Conservation (phyloP, 2,113 vertebrate species). For the Oceanites oceanicus region DNA sequence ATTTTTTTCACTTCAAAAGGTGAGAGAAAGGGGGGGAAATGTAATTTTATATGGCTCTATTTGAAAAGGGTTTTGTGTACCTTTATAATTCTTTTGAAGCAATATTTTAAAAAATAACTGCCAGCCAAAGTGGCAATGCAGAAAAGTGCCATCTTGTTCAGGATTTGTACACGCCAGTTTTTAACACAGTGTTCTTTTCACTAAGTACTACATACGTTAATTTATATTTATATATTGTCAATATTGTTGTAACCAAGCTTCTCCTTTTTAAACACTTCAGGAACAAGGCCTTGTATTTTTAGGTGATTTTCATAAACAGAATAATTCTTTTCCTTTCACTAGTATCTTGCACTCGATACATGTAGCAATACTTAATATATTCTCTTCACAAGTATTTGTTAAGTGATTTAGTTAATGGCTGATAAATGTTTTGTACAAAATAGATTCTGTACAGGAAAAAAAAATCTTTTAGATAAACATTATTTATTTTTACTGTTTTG, state of each 20-base stretch:
- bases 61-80: constrained; percentile 38
- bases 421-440: constrained; percentile 94
- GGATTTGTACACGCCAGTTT: constrained; percentile 65
- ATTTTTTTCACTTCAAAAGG: not conserved
- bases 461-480: constrained; percentile 88
- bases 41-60: constrained; percentile 18
- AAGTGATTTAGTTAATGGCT: constrained; percentile 83
- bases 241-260: constrained; percentile 70
- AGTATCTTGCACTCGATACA: constrained; percentile 87
- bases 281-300: constrained; percentile 82
- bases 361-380: constrained; percentile 86
- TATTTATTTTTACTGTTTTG: constrained; percentile 97
- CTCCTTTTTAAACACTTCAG: constrained; percentile 67
- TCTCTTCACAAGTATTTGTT: constrained; percentile 85
- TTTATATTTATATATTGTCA: constrained; percentile 71
- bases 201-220: constrained; percentile 58
- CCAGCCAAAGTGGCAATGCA: constrained; percentile 57
- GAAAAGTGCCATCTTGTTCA: constrained; percentile 48
- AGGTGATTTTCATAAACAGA: constrained; percentile 77
- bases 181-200: constrained; percentile 69
- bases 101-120: constrained; percentile 69
- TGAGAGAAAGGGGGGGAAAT: not conserved
- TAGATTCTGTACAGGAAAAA: constrained; percentile 89
- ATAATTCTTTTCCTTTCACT: constrained; percentile 82
- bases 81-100: constrained; percentile 62